Base-by-base conservation (phyloP, 1,140 invertebrate genomes). In the Danaus plexippus region DNA sequence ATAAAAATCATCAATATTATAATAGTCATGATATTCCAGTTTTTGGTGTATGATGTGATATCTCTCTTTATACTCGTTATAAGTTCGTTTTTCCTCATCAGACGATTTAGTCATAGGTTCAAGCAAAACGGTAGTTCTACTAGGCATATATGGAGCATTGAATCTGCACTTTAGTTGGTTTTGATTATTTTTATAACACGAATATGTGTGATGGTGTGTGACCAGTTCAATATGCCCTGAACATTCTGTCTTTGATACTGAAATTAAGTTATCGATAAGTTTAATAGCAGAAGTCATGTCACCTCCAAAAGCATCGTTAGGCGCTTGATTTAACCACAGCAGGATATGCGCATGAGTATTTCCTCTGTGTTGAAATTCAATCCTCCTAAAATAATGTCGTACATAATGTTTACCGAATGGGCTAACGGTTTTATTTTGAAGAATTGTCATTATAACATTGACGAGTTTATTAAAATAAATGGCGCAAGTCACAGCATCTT, bases 361-460 rank as follows among this genome's bases (percentile, higher is more conserved):
- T 13, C 78, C 88, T 59, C 73, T 66, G 72, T 86, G 79, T 72
- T 84, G 83, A 73, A 87, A 89, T 76, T 84, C 87, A 64, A 83
- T 80, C 66, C 75, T 52, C 69, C 66, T 71, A 48, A 74, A 85
- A 54, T 77, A 87, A 57, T 81, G 11, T 0, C 67, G 5, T 42
- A 84, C 58, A 11, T 50, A 42, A 64, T 73, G 73, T 59, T 76
- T 69, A 10, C 61, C 54, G 57, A 80, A 83, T 11, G 74, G 59
- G 67, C 66, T 69, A 47, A n/a, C 10, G 47, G 72, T 65, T 67
- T 77, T 82, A 22, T 59, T 63, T 54, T 68, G 59, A 11, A 69
- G 32, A 13, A 66, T 58, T 59, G 40, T 55, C 3, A 69, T 7
- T 0, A 72, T 11, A 9, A 59, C 18, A 42, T 72, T 58, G 1